Evolutionary conservation across 1,140 invertebrate genomes (phyloP).

Genomic region (Vanessa atalanta): DNA sequence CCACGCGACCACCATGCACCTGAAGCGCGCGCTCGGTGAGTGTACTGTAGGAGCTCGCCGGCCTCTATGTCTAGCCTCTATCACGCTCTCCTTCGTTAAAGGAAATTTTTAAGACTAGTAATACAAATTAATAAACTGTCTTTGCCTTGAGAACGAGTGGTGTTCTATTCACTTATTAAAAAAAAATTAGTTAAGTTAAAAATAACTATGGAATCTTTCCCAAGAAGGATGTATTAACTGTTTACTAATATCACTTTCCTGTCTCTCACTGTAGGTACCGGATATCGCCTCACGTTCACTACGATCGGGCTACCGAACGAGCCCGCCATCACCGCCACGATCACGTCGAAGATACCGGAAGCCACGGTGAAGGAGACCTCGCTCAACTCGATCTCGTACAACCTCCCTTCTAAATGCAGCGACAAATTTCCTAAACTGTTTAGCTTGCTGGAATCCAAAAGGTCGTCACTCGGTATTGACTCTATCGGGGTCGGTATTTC

Average conservation of each 20-base stretch:
- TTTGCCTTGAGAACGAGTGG: too few species aligned
- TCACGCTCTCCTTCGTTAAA: too few species aligned
- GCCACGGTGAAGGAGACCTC: constrained; percentile 55
- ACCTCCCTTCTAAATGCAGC: constrained; percentile 51
- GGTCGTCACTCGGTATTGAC: constrained; percentile 83
- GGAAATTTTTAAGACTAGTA: too few species aligned
- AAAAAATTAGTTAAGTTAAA: neutral
- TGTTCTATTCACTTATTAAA: too few species aligned
- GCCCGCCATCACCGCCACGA: constrained; percentile 41
- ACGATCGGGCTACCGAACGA: constrained; percentile 50
- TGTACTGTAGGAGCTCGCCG: too few species aligned
- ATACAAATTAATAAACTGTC: too few species aligned
- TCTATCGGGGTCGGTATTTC: constrained; percentile 90
- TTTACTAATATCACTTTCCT: neutral
- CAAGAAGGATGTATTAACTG: neutral
- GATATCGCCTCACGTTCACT: constrained; percentile 62
- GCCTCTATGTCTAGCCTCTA: too few species aligned
- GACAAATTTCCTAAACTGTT: constrained; percentile 83
- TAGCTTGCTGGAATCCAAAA: constrained; percentile 83
- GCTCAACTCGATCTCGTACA: constrained; percentile 58
- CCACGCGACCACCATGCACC: too few species aligned
- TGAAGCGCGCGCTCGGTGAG: too few species aligned
- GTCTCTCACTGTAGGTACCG: constrained; percentile 51
- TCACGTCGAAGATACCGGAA: constrained; percentile 48
- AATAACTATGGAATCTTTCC: too few species aligned